These are phyloP conservation scores for Elaphurus davidianus DNA, from an alignment of 2,113 vertebrate genomes.

Conservation along the genomic window DNA sequence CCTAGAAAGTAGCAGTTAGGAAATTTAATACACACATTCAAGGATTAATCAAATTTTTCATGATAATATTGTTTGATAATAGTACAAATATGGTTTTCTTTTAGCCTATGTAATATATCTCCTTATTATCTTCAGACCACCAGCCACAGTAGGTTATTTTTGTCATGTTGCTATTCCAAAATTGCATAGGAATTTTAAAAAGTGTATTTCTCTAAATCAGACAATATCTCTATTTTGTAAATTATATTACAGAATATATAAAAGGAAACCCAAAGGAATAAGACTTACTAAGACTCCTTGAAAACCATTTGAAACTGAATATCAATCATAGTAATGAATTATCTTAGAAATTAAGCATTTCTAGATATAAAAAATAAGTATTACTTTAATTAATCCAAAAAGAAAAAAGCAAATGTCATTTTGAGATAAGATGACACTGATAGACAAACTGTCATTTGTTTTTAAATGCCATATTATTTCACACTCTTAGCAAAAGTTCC, in stretches of 20 bases:
- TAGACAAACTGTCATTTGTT: background rate
- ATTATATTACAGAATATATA: background rate
- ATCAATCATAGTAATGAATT: background rate
- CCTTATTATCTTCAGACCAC: background rate
- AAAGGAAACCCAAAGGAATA: background rate
- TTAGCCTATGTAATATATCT: background rate
- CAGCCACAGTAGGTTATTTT: background rate
- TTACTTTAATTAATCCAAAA: background rate
- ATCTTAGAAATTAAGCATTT: background rate
- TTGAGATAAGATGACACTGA: background rate
- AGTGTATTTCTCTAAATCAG: background rate
- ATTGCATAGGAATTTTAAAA: background rate
- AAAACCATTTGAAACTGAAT: background rate
- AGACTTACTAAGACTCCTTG: background rate
- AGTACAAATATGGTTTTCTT: background rate
- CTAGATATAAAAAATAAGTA: background rate
- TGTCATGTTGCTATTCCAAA: background rate
- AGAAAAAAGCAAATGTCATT: background rate
- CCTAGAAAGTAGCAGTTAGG: background rate
- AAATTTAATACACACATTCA: background rate
- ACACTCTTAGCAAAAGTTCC: background rate
- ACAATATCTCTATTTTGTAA: background rate
- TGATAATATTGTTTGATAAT: background rate
- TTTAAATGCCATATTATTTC: background rate
- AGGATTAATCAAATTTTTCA: background rate